Evolutionary conservation across 2,113 vertebrate genomes (phyloP), one percentile per base, ranked within the genome.

Genomic region (Ptilorrhoa leucosticta): DNA sequence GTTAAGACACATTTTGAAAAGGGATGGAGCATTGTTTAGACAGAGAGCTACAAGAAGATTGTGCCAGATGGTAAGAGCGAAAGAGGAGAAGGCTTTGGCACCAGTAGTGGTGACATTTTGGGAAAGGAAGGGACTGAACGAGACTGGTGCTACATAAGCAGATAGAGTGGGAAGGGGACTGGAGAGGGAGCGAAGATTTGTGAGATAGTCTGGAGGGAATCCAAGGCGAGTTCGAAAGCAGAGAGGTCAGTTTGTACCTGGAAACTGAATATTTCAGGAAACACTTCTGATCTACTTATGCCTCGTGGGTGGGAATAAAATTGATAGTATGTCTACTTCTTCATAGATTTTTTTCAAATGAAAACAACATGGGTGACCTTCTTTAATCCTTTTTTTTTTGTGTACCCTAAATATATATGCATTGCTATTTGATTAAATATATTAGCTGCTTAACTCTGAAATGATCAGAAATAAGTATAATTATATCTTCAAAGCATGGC

Each of bases 31-130:
- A 97, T 96, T 94, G 95, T 95, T 95, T 96, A 96, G 92, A 96
- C 92, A 96, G 96, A 93, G 94, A 94, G 90, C 90, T 96, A 82
- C 79, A 53, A 92, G 96, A 92, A 93, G 94, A 90, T 45, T 70
- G 22, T 87, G 83, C 92, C 96, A 96, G 96, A 96, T 97, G 96
- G 94, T 96, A 96, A 76, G 94, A 97, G 93, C 4, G 88, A 95
- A 97, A 97, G 96, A 97, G 96, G 94, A 96, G 95, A 97, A 97
- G 96, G 94, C 96, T 97, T 94, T 97, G 93, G 96, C 96, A 97
- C 71, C 93, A 94, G 80, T 75, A 96, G 72, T 96, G 94, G 96
- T 96, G 96, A 96, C 96, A 92, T 97, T 97, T 96, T 95, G 88
- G 96, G 93, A 71, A 14, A 71, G 96, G 86, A 92, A 94, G 71